phyloP scores from a whole-genome alignment of 64 coral and sea anemone genomes.

The Pocillopora damicornis region DNA sequence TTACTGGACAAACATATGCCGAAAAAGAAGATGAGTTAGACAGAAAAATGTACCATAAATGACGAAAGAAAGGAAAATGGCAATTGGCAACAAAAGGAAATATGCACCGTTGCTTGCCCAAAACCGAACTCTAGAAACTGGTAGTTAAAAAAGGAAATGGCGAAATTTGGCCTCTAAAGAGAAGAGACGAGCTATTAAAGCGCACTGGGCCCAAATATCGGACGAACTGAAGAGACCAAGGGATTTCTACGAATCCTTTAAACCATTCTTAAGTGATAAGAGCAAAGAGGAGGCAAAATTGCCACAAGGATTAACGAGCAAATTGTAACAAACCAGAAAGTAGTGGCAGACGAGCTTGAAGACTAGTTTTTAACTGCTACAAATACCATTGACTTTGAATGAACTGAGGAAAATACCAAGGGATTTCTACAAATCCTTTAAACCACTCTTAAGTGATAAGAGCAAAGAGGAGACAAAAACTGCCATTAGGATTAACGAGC shows the following conservation, averaged over 20 bases:
- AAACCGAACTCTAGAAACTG: background rate
- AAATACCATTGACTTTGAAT: background rate
- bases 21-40: background rate
- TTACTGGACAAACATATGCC: background rate
- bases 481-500: too few species aligned
- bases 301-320: background rate
- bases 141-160: conserved; percentile 17
- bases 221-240: background rate
- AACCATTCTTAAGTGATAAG: background rate
- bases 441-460: background rate
- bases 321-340: background rate
- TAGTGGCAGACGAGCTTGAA: too few species aligned
- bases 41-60: background rate
- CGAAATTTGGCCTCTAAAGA: background rate
- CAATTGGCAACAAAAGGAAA: conserved; percentile 22
- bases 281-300: background rate
- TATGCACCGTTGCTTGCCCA: conserved; percentile 5
- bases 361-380: too few species aligned
- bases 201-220: background rate
- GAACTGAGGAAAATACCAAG: background rate
- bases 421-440: conserved; percentile 26
- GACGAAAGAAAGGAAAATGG: conserved; percentile 7
- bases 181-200: conserved; percentile 14
- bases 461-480: background rate
- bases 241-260: conserved; percentile 26